phyloP scores from a whole-genome alignment of 2,888 invertebrate species.

The Cantharis rufa region DNA sequence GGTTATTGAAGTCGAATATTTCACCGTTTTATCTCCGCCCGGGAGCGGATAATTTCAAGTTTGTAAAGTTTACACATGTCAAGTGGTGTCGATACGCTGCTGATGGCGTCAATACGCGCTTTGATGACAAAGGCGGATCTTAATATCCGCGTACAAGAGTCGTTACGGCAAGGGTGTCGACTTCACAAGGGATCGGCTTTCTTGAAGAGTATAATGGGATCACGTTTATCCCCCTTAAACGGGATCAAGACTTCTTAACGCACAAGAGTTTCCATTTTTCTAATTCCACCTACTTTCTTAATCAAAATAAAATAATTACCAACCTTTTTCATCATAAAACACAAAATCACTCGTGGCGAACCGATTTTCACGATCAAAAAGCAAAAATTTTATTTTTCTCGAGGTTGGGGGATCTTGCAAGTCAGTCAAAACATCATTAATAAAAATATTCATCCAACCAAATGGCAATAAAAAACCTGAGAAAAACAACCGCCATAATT shows the following conservation, averaged over 20 bases:
- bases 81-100: slow-evolving; percentile 52
- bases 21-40: slow-evolving; percentile 51
- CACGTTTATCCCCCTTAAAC: slow-evolving; percentile 57
- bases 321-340: not conserved
- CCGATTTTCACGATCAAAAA: not conserved
- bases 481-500: not conserved
- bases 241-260: slow-evolving; percentile 53
- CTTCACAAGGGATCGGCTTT: slow-evolving; percentile 56
- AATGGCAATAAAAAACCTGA: not conserved
- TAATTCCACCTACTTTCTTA: slow-evolving; percentile 1
- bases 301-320: not conserved
- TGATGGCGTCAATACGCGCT: slow-evolving; percentile 46
- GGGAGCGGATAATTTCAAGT: slow-evolving; percentile 47
- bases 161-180: slow-evolving; percentile 53
- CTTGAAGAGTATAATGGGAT: slow-evolving; percentile 58
- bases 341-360: not conserved
- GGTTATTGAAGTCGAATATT: slow-evolving; percentile 75
- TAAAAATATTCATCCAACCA: not conserved
- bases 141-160: slow-evolving; percentile 53
- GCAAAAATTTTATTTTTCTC: not conserved
- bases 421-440: not conserved
- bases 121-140: slow-evolving; percentile 54
- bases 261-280: slow-evolving; percentile 49
- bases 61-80: slow-evolving; percentile 53
- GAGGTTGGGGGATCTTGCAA: not conserved